phyloP scores from a whole-genome alignment of 2,888 invertebrate genomes.

The Smittia sp. region DNA sequence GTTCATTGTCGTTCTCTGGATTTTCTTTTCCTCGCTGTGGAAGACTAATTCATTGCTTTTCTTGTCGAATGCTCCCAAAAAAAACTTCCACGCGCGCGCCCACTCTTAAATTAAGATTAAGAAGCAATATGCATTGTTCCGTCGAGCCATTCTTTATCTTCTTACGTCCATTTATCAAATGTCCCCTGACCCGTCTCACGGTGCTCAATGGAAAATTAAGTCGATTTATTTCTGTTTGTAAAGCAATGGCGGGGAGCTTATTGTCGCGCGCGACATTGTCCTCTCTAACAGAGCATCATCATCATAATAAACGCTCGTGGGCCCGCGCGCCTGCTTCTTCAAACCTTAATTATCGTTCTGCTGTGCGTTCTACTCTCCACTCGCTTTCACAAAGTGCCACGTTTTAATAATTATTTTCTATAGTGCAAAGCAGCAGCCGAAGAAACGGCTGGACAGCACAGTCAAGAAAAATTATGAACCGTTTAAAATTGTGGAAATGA shows the following conservation, averaged over 20 bases:
- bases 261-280: background rate
- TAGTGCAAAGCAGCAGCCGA: background rate
- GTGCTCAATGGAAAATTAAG: background rate
- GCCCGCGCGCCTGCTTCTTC: background rate
- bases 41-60: too few relatives aligned
- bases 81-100: background rate
- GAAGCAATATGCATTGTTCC: conserved; percentile 10
- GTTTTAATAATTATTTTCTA: conserved; percentile 26
- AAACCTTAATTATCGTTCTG: background rate
- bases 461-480: background rate
- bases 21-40: too few relatives aligned
- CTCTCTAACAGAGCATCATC: background rate
- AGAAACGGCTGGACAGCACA: background rate
- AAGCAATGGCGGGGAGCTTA: background rate
- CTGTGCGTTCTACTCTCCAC: background rate
- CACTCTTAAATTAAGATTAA: conserved; percentile 12
- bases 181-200: background rate
- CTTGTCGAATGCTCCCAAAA: background rate
- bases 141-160: background rate
- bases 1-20: background rate
- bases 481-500: conserved; percentile 28
- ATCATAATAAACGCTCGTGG: background rate
- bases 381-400: background rate
- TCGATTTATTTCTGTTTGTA: conserved; percentile 14
- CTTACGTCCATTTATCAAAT: conserved; percentile 2